Conservation (phyloP, 2,888 invertebrate genomes). For the Cheilosia grossa region DNA sequence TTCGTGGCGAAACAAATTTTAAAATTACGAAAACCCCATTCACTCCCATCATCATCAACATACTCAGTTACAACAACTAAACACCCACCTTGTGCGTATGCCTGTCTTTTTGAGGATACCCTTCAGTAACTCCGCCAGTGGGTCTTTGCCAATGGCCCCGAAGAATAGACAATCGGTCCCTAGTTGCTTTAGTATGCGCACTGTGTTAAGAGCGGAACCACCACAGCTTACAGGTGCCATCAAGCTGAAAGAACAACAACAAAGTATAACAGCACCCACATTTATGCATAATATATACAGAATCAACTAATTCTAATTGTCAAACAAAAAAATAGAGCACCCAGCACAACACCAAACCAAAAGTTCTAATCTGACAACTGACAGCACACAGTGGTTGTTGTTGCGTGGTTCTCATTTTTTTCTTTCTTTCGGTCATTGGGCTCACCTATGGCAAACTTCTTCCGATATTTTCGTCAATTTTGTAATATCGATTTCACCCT, state of each 20-base stretch:
- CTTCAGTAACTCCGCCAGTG: conserved; percentile 82
- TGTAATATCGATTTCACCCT: conserved; percentile 80
- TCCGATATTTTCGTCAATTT: conserved; percentile 77
- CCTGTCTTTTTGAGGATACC: conserved; percentile 81
- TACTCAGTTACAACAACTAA: conserved; percentile 25
- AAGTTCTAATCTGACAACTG: conserved; percentile 1
- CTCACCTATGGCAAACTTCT: conserved; percentile 78
- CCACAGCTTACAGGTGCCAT: conserved; percentile 78
- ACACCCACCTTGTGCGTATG: conserved; percentile 82
- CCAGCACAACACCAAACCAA: conserved; percentile 25
- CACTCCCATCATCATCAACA: conserved; percentile 15
- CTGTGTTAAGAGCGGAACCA: conserved; percentile 84
- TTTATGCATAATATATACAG: neutral
- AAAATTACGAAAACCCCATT: conserved; percentile 47
- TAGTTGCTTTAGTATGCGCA: conserved; percentile 82
- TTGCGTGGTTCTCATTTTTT: conserved; percentile 25
- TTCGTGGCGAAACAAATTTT: conserved; percentile 9
- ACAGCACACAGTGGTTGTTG: conserved; percentile 15
- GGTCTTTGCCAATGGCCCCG: conserved; percentile 85
- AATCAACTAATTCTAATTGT: neutral
- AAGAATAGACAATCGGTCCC: conserved; percentile 84
- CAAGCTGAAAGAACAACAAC: conserved; percentile 58
- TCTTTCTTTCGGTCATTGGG: conserved; percentile 1
- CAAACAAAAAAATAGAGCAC: neutral
- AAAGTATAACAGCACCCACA: conserved; percentile 35